Evolutionary conservation across 1,140 invertebrate species (phyloP).

Genomic region (Melipona quadrifasciata): DNA sequence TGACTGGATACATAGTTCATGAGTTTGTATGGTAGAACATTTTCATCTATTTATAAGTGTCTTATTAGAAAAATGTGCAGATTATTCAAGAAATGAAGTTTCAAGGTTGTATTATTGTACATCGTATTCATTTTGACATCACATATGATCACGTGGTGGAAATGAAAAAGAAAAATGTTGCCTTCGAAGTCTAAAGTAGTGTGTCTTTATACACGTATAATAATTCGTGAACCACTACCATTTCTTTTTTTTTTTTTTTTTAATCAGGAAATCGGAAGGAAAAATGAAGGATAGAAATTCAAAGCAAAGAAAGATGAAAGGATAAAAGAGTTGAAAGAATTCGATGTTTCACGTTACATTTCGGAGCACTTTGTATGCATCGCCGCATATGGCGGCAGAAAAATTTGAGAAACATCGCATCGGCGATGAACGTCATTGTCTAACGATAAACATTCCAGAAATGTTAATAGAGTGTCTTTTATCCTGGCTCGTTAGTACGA

Average conservation of each 20-base stretch:
- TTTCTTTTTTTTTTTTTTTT: neutral
- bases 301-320: neutral
- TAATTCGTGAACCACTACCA: neutral
- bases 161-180: neutral
- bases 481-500: neutral
- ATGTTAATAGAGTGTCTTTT: neutral
- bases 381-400: neutral
- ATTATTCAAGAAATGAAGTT: neutral
- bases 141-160: neutral
- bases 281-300: too few species aligned
- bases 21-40: neutral
- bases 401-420: neutral
- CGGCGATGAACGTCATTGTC: neutral
- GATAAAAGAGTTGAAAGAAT: neutral
- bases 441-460: neutral
- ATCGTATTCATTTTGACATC: neutral
- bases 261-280: neutral
- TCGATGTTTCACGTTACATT: neutral
- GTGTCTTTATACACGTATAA: neutral
- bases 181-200: neutral
- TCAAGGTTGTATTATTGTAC: neutral
- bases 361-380: neutral
- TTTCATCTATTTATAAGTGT: neutral
- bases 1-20: neutral
- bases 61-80: neutral